Evolutionary conservation across 2,888 invertebrate species (phyloP).

Genomic region (Nipponacmea schrenckii): DNA sequence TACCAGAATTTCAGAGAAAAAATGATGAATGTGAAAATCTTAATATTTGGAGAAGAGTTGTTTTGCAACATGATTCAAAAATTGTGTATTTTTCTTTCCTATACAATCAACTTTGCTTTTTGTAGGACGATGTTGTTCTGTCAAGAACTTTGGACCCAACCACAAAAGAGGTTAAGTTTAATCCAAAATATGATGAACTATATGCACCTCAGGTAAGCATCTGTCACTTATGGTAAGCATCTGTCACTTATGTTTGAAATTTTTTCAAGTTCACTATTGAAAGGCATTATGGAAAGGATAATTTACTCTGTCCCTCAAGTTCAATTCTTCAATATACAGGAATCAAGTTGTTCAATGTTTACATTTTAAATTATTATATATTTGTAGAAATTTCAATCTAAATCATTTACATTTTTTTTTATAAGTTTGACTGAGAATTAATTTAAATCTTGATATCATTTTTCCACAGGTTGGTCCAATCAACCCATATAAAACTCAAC

Average conservation of each 20-base stretch:
- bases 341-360: too few relatives aligned
- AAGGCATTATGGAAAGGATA: not conserved
- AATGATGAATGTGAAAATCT: too few relatives aligned
- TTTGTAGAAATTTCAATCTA: too few relatives aligned
- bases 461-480: slow-evolving; percentile 79
- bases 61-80: too few relatives aligned
- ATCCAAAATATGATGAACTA: slow-evolving; percentile 94
- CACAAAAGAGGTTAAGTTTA: slow-evolving; percentile 84
- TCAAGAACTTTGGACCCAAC: slow-evolving; percentile 81
- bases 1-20: too few relatives aligned
- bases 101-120: slow-evolving; percentile 17
- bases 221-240: not conserved
- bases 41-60: too few relatives aligned
- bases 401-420: not conserved
- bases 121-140: slow-evolving; percentile 79
- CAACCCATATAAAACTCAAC: slow-evolving; percentile 92
- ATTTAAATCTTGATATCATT: not conserved
- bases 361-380: too few relatives aligned
- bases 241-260: not conserved
- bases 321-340: not conserved
- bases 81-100: too few relatives aligned
- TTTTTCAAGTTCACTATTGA: too few relatives aligned
- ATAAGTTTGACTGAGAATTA: not conserved
- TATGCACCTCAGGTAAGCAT: slow-evolving; percentile 81
- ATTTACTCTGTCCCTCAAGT: not conserved